Evolutionary conservation across 1,140 invertebrate genomes (phyloP).

Genomic region (Stenopsyche tienmushanensis): DNA sequence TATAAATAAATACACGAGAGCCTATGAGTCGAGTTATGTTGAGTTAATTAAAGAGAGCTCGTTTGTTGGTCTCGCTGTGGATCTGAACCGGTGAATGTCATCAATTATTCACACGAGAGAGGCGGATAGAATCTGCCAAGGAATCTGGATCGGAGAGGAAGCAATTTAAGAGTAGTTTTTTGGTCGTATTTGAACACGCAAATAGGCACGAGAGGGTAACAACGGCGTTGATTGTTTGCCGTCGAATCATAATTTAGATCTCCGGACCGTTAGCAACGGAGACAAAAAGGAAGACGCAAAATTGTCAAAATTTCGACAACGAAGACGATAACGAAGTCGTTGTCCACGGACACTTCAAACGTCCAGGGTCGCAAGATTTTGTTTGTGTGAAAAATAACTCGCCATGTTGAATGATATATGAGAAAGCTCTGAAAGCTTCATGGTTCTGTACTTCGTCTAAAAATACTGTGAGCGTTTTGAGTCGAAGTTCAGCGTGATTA

Average conservation of each 20-base stretch:
- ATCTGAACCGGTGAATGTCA: conserved; percentile 30
- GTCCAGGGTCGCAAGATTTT: too few relatives aligned
- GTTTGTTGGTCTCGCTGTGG: conserved; percentile 34
- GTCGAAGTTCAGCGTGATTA: too few relatives aligned
- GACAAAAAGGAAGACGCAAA: background rate
- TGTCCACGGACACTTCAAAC: background rate
- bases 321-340: too few relatives aligned
- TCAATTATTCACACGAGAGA: conserved; percentile 39
- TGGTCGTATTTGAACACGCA: background rate
- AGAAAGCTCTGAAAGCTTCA: too few relatives aligned
- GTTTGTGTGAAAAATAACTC: too few relatives aligned
- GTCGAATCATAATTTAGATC: conserved; percentile 13
- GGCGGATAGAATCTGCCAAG: conserved; percentile 14
- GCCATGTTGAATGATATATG: too few relatives aligned
- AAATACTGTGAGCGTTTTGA: too few relatives aligned
- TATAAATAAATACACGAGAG: too few relatives aligned
- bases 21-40: conserved; percentile 33
- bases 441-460: too few relatives aligned
- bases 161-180: conserved; percentile 28
- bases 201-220: conserved; percentile 14
- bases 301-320: too few relatives aligned
- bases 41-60: conserved; percentile 39
- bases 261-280: background rate
- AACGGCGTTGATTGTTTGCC: conserved; percentile 17
- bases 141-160: conserved; percentile 29